phyloP scores from a whole-genome alignment of 2,113 vertebrate species.

The Petromus typicus region DNA sequence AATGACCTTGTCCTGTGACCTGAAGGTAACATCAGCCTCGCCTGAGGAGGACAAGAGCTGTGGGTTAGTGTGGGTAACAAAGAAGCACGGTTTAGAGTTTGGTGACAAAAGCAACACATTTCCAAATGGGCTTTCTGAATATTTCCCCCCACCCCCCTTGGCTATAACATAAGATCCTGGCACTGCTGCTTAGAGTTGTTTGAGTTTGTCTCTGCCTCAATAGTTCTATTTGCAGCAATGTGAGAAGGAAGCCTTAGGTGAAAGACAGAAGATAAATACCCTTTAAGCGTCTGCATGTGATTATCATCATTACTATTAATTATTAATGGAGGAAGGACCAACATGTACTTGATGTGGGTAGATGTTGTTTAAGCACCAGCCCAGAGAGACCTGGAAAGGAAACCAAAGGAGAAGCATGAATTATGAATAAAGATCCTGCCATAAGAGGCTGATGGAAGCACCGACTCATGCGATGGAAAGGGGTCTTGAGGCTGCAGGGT shows the following conservation, averaged over 20 bases:
- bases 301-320: slow-evolving; percentile 70
- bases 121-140: not conserved
- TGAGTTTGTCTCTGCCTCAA: not conserved
- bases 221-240: not conserved
- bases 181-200: not conserved
- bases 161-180: not conserved
- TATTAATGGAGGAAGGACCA: slow-evolving; percentile 74
- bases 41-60: not conserved
- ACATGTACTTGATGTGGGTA: slow-evolving; percentile 6
- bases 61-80: not conserved
- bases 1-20: not conserved
- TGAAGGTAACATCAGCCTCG: not conserved
- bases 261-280: slow-evolving; percentile 45
- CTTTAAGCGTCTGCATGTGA: slow-evolving; percentile 38
- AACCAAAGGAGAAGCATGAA: slow-evolving; percentile 76
- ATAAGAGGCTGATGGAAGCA: slow-evolving; percentile 47
- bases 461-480: not conserved
- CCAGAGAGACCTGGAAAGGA: slow-evolving; percentile 76
- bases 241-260: slow-evolving; percentile 1
- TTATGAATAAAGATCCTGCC: slow-evolving; percentile 80
- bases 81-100: not conserved
- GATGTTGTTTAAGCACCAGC: slow-evolving; percentile 77
- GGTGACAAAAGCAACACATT: not conserved
- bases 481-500: not conserved
- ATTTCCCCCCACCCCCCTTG: not conserved